Base-by-base conservation (phyloP, 2,888 invertebrate genomes). In the Dexiosoma caninum region DNA sequence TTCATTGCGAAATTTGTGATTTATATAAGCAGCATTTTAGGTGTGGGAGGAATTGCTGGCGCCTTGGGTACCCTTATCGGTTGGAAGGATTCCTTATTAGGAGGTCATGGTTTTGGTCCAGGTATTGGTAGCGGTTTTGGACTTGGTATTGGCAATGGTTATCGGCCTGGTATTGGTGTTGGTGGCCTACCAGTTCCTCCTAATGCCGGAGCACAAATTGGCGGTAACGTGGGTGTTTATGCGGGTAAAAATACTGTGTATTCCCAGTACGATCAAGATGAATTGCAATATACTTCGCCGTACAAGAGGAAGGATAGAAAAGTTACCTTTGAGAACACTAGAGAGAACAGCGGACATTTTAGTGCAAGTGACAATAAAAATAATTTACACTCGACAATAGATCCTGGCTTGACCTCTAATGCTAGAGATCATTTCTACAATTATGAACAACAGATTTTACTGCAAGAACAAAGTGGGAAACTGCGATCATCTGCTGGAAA, bases 1-100 rank as follows among this genome's bases (percentile, higher is more conserved):
- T 87, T 96, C 1, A 86, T 96, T 14, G 94, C 94, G 53, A 96
- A 96, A 87, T 81, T 96, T 60, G 95, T 95, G 0, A 88, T 96
- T 8, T 89, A 95, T 62, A 91, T 95, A 10, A 93, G 94, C 23
- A 94, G 94, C 27, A 91, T 95, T 1, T 92, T 95, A 83, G 93
- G 94, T 51, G 89, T 93, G 83, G 91, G 91, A 23, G 92, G 91
- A 5, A 86, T 91, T 37, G 77, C 89, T 23, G 87, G 87, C 12
- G 80, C 85, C 2, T 69, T 87, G 23, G 84, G 87, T 1, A 70
- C 83, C 0, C 88, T 91, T 67, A 85, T 86, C 44, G 66, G 77
- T 2, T 83, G 78, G 16, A 81, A 84, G 8, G 59, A 69, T 19
- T 27, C 78, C 0, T 69, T 78, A 32, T 69, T 78, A 32, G 74